Evolutionary conservation across 2,797 vertebrate species (phyloP).

Genomic region (Cottoperca gobio): DNA sequence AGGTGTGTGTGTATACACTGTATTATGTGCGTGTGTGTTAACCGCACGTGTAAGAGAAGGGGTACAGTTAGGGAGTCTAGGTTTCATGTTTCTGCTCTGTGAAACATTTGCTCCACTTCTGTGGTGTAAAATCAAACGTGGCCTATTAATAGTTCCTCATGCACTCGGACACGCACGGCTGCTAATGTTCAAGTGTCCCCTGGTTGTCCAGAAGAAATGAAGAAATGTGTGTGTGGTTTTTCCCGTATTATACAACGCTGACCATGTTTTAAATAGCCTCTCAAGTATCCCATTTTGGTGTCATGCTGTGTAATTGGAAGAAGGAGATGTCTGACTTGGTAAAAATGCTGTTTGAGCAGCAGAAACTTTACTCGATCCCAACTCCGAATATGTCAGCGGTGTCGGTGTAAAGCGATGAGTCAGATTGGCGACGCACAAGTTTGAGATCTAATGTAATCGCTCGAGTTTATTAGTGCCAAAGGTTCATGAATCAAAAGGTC

Average conservation of each 20-base stretch:
- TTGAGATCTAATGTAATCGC: no score
- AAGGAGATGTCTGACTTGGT: neutral
- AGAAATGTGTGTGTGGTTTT: neutral
- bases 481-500: neutral
- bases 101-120: slow-evolving; percentile 47
- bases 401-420: neutral
- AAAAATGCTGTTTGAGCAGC: neutral
- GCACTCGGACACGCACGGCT: neutral
- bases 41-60: slow-evolving; percentile 11
- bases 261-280: neutral
- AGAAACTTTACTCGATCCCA: neutral
- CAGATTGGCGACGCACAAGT: neutral
- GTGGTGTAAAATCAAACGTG: slow-evolving; percentile 10
- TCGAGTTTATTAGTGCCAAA: slow-evolving; percentile 34
- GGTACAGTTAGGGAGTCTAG: slow-evolving; percentile 16
- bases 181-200: neutral
- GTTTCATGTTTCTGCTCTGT: slow-evolving; percentile 24
- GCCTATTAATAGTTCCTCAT: slow-evolving; percentile 60
- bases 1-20: neutral
- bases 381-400: neutral
- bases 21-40: neutral
- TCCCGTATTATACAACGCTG: neutral
- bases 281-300: slow-evolving; percentile 6
- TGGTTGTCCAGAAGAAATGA: no score
- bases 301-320: slow-evolving; percentile 28